Evolutionary conservation across 2,888 invertebrate genomes (phyloP).

Genomic region (Hyposoter dolosus): DNA sequence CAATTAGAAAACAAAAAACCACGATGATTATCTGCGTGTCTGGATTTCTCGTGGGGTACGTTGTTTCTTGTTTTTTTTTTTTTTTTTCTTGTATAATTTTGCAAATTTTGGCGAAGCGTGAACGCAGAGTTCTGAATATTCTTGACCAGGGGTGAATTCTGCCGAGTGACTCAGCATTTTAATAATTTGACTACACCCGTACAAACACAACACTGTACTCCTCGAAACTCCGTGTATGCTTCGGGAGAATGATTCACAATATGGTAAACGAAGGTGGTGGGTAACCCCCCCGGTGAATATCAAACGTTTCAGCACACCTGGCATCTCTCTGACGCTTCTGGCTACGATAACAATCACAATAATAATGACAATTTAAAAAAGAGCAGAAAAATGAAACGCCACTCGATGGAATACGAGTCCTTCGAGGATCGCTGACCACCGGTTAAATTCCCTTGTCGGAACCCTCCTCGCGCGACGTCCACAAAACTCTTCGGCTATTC

Average conservation of each 20-base stretch:
- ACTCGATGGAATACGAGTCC: conserved; percentile 34
- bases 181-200: neutral
- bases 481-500: conserved; percentile 11
- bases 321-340: conserved; percentile 35
- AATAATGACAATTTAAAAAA: conserved; percentile 20
- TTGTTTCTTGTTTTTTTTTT: conserved; percentile 65
- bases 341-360: conserved; percentile 50
- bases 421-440: conserved; percentile 64
- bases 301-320: conserved; percentile 67
- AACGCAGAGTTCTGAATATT: conserved; percentile 14
- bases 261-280: conserved; percentile 29
- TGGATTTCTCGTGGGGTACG: conserved; percentile 84
- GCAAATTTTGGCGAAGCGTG: neutral
- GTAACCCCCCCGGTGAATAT: conserved; percentile 51
- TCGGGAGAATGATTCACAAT: conserved; percentile 61
- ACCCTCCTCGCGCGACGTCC: neutral
- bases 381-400: conserved; percentile 24
- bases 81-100: neutral
- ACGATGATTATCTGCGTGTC: conserved; percentile 83
- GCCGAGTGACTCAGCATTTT: conserved; percentile 54
- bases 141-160: conserved; percentile 47
- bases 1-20: conserved; percentile 15
- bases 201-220: neutral
- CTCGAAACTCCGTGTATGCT: neutral
- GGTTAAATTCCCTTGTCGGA: conserved; percentile 31